Evolutionary conservation across 2,113 vertebrate genomes (phyloP).

Genomic region (Chelonoidis abingdonii): DNA sequence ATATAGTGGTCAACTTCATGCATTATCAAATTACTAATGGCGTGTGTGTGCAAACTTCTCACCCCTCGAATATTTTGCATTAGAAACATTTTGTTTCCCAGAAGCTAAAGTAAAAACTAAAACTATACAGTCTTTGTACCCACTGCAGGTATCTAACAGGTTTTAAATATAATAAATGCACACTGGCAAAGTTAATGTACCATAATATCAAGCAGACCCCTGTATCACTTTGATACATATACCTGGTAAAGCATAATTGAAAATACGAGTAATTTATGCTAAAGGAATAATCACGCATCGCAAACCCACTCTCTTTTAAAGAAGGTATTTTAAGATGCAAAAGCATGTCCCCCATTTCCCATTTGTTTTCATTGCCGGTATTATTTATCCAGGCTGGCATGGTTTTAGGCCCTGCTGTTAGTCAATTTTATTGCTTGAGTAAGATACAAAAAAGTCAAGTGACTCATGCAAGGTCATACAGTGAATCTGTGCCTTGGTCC

Average conservation of each 20-base stretch:
- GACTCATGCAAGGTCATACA: conserved; percentile 63
- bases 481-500: conserved; percentile 15
- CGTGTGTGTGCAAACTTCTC: conserved; percentile 51
- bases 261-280: conserved; percentile 67
- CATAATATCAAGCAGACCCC: conserved; percentile 69
- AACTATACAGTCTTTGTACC: conserved; percentile 69
- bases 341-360: conserved; percentile 48
- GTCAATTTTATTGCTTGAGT: conserved; percentile 48
- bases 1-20: conserved; percentile 37
- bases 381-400: conserved; percentile 41
- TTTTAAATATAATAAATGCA: conserved; percentile 73
- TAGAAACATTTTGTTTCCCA: conserved; percentile 57
- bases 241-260: conserved; percentile 40
- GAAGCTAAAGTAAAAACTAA: conserved; percentile 53
- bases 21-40: conserved; percentile 66
- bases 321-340: conserved; percentile 47
- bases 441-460: conserved; percentile 51
- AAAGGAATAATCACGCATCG: conserved; percentile 41
- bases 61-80: conserved; percentile 51
- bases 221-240: conserved; percentile 55
- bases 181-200: conserved; percentile 67
- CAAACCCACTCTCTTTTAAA: conserved; percentile 36
- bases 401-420: conserved; percentile 52
- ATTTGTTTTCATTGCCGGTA: background rate
- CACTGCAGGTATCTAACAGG: conserved; percentile 54